These are phyloP conservation scores for Ianthella basta DNA, from an alignment of 37 sponge, comb jelly and placozoan genomes.

Conservation along the genomic window DNA sequence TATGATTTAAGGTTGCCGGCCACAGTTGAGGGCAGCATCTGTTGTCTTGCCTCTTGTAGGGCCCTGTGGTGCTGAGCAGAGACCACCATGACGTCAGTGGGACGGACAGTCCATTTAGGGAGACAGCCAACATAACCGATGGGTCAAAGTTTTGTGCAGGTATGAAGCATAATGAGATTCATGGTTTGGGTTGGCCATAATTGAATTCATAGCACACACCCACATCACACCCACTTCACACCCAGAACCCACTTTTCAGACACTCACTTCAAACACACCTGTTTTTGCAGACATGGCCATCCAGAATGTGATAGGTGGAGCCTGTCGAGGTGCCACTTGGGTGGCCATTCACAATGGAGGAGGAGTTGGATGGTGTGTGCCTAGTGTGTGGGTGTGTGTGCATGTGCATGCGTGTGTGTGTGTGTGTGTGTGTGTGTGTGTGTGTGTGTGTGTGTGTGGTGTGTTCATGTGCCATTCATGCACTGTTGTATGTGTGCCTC, in stretches of 20 bases:
- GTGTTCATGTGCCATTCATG: background rate
- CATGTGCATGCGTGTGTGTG: conserved; percentile 3
- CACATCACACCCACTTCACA: background rate
- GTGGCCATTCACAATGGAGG: conserved; percentile 99
- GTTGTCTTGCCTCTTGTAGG: conserved; percentile 34
- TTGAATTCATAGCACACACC: no score
- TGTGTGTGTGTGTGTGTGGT: background rate
- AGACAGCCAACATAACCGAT: conserved; percentile 95
- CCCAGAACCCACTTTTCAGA: background rate
- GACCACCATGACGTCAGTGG: conserved; percentile 99
- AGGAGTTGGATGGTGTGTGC: conserved; percentile 96
- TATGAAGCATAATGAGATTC: no score
- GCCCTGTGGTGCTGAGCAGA: conserved; percentile 88
- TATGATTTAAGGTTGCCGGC: no score
- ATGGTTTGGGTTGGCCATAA: no score
- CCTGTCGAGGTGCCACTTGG: conserved; percentile 96
- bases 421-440: conserved; percentile 9
- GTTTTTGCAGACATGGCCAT: conserved; percentile 90
- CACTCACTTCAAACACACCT: background rate
- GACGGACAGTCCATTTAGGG: conserved; percentile 97
- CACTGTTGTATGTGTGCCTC: background rate
- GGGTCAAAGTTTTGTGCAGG: conserved; percentile 98
- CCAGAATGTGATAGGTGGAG: conserved; percentile 97
- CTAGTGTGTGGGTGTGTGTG: conserved; percentile 22
- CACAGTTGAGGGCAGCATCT: no score